phyloP scores from a whole-genome alignment of 2,888 invertebrate species.

The Nipponacmea schrenckii region DNA sequence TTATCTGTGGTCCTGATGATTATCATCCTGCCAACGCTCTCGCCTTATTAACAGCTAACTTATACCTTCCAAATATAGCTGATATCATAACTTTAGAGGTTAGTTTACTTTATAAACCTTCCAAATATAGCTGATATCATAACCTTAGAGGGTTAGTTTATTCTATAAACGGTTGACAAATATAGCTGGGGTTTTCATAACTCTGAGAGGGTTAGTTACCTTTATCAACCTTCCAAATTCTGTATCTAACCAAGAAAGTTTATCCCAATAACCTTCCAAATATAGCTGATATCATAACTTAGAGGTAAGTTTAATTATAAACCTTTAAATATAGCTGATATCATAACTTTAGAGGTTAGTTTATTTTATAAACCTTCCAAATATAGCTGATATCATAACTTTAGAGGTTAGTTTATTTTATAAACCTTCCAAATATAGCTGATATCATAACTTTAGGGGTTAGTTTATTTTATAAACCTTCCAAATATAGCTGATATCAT shows the following conservation, averaged over 20 bases:
- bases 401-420: constrained; percentile 36
- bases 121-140: constrained; percentile 49
- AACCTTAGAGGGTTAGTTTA: constrained; percentile 42
- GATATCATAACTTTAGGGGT: constrained; percentile 46
- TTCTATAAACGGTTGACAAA: no score
- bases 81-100: constrained; percentile 46
- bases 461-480: no score
- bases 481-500: no score
- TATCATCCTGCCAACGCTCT: constrained; percentile 52
- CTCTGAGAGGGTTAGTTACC: no score
- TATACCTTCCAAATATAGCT: constrained; percentile 53
- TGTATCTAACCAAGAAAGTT: no score
- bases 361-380: constrained; percentile 56
- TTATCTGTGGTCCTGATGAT: constrained; percentile 53
- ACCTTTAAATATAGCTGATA: no score
- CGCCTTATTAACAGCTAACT: constrained; percentile 55
- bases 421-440: constrained; percentile 52
- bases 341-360: no score
- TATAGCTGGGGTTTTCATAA: no score
- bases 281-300: no score
- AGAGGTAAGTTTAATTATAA: no score
- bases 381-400: constrained; percentile 43
- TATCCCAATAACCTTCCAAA: no score
- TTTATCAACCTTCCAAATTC: no score
- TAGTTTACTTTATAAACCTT: constrained; percentile 32